Conservation (phyloP, 2,888 invertebrate genomes). For the Vesta saturnalis region DNA sequence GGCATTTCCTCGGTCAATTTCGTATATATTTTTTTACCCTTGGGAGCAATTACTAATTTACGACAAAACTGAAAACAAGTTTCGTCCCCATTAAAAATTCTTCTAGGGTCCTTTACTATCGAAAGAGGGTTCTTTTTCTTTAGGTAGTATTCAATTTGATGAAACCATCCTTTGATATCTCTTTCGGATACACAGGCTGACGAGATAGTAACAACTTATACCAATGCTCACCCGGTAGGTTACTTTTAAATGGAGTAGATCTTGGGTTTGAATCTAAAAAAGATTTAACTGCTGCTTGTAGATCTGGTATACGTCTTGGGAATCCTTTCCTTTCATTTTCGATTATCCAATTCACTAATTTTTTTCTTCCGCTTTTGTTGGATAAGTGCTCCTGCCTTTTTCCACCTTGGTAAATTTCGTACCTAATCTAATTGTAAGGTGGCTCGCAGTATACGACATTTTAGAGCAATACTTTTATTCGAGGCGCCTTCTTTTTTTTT, state of each 20-base stretch:
- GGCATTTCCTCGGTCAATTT: constrained; percentile 45
- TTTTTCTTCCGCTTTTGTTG: background rate
- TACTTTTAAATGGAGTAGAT: background rate
- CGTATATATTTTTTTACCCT: constrained; percentile 37
- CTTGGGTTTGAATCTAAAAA: too few species aligned
- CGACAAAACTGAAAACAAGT: too few species aligned
- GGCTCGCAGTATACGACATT: too few species aligned
- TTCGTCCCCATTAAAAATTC: too few species aligned
- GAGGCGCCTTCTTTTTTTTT: background rate
- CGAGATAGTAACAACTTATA: background rate
- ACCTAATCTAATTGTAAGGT: background rate
- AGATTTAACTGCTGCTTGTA: too few species aligned
- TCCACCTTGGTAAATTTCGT: too few species aligned
- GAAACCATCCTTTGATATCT: too few species aligned
- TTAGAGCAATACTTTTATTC: background rate
- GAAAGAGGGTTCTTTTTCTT: background rate
- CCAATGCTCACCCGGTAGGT: background rate
- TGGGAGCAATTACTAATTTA: constrained; percentile 44
- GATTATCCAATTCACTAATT: too few species aligned
- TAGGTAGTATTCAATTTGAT: background rate
- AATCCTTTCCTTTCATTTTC: too few species aligned
- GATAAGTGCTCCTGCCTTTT: background rate
- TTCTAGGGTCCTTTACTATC: constrained; percentile 45
- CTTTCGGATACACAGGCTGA: too few species aligned
- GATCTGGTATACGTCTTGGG: background rate